phyloP scores from a whole-genome alignment of 2,113 vertebrate species.

The Nycticryphes semicollaris region DNA sequence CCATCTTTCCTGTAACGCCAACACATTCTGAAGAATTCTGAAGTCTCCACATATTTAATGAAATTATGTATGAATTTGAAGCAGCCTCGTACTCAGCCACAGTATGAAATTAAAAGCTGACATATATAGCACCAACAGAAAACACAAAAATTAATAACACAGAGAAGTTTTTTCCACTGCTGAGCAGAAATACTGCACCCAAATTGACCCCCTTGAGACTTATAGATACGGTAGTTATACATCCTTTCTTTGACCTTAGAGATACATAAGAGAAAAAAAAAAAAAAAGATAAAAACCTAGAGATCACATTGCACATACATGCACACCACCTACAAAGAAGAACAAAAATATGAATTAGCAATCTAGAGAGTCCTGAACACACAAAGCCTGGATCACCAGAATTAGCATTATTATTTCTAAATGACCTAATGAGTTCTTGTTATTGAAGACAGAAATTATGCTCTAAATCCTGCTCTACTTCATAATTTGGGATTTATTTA shows the following conservation, averaged over 20 bases:
- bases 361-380: background rate
- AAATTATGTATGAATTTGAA: background rate
- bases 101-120: background rate
- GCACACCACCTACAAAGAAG: background rate
- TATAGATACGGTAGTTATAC: background rate
- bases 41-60: background rate
- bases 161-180: background rate
- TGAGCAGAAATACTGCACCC: background rate
- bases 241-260: background rate
- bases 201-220: background rate
- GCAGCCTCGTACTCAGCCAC: background rate
- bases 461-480: background rate
- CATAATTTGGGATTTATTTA: background rate
- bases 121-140: background rate
- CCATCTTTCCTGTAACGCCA: background rate
- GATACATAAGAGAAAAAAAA: background rate
- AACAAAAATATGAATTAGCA: background rate
- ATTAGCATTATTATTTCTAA: background rate
- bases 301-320: background rate
- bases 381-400: background rate
- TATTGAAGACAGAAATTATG: background rate
- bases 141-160: background rate
- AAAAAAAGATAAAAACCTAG: background rate
- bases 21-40: background rate
- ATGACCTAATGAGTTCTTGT: background rate